These are phyloP conservation scores for Bolborhynchus lineola DNA, from an alignment of 2,113 vertebrate genomes.

Conservation along the genomic window DNA sequence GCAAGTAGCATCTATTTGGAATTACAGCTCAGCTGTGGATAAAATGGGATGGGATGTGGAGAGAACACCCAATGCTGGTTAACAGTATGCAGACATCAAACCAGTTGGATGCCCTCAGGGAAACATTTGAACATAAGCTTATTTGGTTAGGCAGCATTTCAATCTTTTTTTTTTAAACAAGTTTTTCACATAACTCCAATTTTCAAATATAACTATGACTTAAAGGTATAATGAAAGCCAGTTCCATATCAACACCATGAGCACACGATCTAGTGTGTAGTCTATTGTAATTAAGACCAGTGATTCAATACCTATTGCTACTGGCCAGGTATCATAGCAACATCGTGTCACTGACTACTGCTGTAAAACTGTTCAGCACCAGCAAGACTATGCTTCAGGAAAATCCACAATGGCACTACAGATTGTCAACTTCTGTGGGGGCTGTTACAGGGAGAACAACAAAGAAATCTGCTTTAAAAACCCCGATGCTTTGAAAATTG, in stretches of 20 bases:
- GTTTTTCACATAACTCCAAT: background rate
- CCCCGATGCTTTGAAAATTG: background rate
- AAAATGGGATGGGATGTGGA: too few species aligned
- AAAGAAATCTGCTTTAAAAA: constrained; percentile 43
- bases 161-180: background rate
- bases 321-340: constrained; percentile 72
- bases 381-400: constrained; percentile 51
- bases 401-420: constrained; percentile 38
- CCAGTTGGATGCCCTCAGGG: too few species aligned
- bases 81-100: too few species aligned
- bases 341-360: constrained; percentile 47
- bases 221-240: background rate
- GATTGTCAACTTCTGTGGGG: constrained; percentile 61
- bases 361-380: constrained; percentile 60
- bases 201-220: background rate
- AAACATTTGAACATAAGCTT: too few species aligned
- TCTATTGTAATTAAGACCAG: constrained; percentile 61
- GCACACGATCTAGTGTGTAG: background rate
- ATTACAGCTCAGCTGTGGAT: too few species aligned
- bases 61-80: too few species aligned
- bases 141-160: too few species aligned
- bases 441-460: constrained; percentile 58
- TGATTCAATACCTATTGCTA: constrained; percentile 62
- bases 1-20: too few species aligned
- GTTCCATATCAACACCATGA: background rate